Evolutionary conservation across 1,140 invertebrate genomes (phyloP), one percentile per base, ranked within the genome.

Genomic region (Micrasema longulum): DNA sequence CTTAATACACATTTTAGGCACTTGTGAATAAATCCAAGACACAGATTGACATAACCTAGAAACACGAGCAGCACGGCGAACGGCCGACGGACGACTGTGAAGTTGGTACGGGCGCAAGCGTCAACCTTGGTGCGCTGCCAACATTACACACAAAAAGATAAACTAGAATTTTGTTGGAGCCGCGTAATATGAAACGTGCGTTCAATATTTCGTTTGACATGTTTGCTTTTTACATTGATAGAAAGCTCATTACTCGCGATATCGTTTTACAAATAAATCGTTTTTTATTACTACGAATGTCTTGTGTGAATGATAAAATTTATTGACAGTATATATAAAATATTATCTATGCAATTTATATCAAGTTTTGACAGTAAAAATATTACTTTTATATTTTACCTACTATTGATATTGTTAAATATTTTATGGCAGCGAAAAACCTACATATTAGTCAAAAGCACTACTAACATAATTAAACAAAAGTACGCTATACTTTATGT

Each of bases 61-160:
- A 60, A 64, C 68, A 70, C 68, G 52, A 70, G 53, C 26, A 16
- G 57, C 68, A 47, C 68, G 68, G 68, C 68, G 68, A 53, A 43
- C 68, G 68, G 55, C 45, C 57, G 68, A 45, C 60, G 68, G 68
- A 70, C 68, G 68, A 70, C 68, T 70, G 68, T 70, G 68, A 70
- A 70, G 68, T 70, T 70, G 68, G 36, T 70, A 43, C 68, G 48
- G 45, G 68, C 68, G 68, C 68, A 70, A 70, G 68, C 68, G 68
- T 70, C 57, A 70, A 70, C 68, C 68, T 70, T 70, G 68, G 68
- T 23, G 68, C 68, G 68, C 68, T 70, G 68, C 68, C 68, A 70
- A 70, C 68, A 70, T 70, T 63, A 55, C 57, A 70, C 47, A 36
- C 67, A 35, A 47, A 69, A 67, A 67, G 47, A 55, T 57, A 69